Base-by-base conservation (phyloP, 2,888 invertebrate genomes). In the Metellina segmentata region DNA sequence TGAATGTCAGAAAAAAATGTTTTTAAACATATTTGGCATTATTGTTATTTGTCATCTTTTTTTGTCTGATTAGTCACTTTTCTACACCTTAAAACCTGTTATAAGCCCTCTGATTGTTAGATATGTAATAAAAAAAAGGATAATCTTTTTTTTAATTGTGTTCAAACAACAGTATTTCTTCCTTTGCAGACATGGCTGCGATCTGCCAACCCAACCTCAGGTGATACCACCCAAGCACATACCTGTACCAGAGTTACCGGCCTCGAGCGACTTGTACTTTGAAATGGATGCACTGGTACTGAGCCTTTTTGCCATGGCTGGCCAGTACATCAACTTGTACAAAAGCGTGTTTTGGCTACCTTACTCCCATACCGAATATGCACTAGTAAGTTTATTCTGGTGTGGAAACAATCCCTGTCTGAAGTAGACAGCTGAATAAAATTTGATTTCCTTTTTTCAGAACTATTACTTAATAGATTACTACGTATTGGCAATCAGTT, bases 261-360 rank as follows among this genome's bases (percentile, higher is more conserved):
- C 96, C 52, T 97, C 98, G 94, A 97, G 97, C 82, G 97, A 97
- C 93, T 95, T 99, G 81, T 95, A 97, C 85, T 99, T 98, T 95
- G 99, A 99, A 95, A 95, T 96, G 2, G 96, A 98, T 94, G 97
- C 98, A 94, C 97, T 98, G 95, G 95, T 97, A 13, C 98, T 98
- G 94, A 97, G 97, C 0, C 95, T 97, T 51, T 96, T 97, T 75
- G 97, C 97, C 0, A 97, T 98, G 48, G 95, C 97, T 87, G 96
- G 99, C 89, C 99, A 99, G 95, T 98, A 98, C 94, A 96, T 99
- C 74, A 98, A 99, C 95, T 96, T 99, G 70, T 99, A 99, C 94
- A 96, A 98, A 94, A 98, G 98, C 2, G 97, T 98, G 16, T 99
- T 99, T 98, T 99, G 99, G 99, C 95, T 99, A 85, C 98, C 98